Evolutionary conservation across 2,797 vertebrate genomes (phyloP).

Genomic region (Coregonus sp.): DNA sequence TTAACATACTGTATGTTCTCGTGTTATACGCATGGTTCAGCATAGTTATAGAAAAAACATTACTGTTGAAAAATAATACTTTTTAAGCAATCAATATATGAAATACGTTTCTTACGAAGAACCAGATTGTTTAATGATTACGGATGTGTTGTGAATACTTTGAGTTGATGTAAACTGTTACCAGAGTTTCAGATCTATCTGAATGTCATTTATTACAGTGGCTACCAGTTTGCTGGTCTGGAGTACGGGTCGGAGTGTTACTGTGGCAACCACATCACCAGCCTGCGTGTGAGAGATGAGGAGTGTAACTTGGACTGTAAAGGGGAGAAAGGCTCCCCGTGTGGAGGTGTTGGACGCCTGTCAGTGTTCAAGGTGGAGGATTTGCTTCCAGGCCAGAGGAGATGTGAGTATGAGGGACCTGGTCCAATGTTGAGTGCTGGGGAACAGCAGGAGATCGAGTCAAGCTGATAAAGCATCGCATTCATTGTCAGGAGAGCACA

Average conservation of each 20-base stretch:
- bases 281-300: constrained; percentile 69
- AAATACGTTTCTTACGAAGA: background rate
- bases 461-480: background rate
- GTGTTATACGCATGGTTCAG: background rate
- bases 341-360: constrained; percentile 87
- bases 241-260: constrained; percentile 93
- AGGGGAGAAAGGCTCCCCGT: constrained; percentile 78
- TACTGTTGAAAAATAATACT: constrained; percentile 1
- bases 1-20: background rate
- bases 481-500: background rate
- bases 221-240: constrained; percentile 90
- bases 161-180: background rate
- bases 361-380: constrained; percentile 90
- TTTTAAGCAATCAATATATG: background rate
- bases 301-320: constrained; percentile 91
- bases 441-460: too few species aligned
- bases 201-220: constrained; percentile 65
- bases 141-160: background rate
- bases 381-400: constrained; percentile 73
- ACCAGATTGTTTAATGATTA: background rate
- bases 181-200: background rate
- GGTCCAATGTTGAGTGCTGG: background rate
- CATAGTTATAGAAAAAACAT: background rate
- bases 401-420: constrained; percentile 83
- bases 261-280: constrained; percentile 88